Conservation (phyloP, 1,140 invertebrate species). For the Mya arenaria region DNA sequence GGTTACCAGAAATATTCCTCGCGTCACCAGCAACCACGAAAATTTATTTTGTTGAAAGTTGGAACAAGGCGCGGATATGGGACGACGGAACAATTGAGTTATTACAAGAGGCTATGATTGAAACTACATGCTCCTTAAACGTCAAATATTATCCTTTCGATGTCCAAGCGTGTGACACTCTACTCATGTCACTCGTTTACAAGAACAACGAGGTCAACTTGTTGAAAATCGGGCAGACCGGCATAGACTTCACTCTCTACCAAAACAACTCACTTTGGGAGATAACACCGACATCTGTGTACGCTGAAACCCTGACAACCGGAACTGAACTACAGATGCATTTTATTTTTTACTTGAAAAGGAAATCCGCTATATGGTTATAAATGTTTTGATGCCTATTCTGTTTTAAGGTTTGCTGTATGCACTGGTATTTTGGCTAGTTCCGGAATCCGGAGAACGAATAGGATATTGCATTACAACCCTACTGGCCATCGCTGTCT, state of each 20-base stretch:
- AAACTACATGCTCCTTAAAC: constrained; percentile 99
- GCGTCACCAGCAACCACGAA: constrained; percentile 9
- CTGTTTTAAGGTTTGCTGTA: constrained; percentile 83
- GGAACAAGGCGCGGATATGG: constrained; percentile 6
- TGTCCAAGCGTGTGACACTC: constrained; percentile 96
- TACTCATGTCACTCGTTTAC: constrained; percentile 96
- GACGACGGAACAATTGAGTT: neutral
- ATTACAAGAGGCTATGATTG: constrained; percentile 85
- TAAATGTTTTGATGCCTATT: constrained; percentile 84
- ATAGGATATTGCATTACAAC: constrained; percentile 84
- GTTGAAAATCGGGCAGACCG: neutral
- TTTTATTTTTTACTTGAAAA: constrained; percentile 51
- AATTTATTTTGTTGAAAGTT: neutral
- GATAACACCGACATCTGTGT: neutral
- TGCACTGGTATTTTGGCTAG: constrained; percentile 84
- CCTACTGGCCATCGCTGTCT: constrained; percentile 84
- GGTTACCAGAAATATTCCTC: constrained; percentile 51
- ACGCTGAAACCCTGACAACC: neutral
- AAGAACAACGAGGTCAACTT: constrained; percentile 17
- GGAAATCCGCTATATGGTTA: constrained; percentile 80
- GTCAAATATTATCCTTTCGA: constrained; percentile 99
- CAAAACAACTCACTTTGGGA: neutral
- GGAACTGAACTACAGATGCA: neutral
- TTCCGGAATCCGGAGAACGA: constrained; percentile 84
- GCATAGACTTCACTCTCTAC: neutral